Conservation (phyloP, 2,113 vertebrate genomes). For the Sprattus sprattus region DNA sequence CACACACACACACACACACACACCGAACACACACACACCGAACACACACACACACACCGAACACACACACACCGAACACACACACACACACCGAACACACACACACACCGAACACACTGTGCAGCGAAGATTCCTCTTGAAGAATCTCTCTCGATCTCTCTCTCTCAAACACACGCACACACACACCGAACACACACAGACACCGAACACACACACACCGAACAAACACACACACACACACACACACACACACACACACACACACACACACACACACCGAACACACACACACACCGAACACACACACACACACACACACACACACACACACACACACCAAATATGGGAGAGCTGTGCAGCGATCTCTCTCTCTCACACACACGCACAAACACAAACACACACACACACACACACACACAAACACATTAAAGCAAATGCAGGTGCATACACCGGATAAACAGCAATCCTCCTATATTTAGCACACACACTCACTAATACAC, state of each 20-base stretch:
- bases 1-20: neutral
- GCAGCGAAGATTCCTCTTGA: no score
- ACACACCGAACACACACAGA: neutral
- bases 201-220: neutral
- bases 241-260: neutral
- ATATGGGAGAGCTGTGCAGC: neutral
- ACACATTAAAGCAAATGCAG: neutral
- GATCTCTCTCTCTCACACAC: neutral
- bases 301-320: conserved; percentile 42
- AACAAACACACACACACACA: neutral
- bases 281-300: neutral
- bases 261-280: neutral
- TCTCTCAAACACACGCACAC: neutral
- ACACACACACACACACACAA: neutral
- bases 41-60: neutral
- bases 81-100: conserved; percentile 6
- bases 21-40: neutral
- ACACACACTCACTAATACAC: no score
- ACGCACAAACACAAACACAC: neutral
- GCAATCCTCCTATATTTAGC: no score
- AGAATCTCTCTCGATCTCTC: no score
- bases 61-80: no score
- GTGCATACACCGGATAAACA: neutral
- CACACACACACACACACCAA: conserved; percentile 16
- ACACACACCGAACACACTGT: conserved; percentile 11